These are phyloP conservation scores for Caenorhabditis becei DNA, from an alignment of 2,888 invertebrate genomes.

Conservation along the genomic window DNA sequence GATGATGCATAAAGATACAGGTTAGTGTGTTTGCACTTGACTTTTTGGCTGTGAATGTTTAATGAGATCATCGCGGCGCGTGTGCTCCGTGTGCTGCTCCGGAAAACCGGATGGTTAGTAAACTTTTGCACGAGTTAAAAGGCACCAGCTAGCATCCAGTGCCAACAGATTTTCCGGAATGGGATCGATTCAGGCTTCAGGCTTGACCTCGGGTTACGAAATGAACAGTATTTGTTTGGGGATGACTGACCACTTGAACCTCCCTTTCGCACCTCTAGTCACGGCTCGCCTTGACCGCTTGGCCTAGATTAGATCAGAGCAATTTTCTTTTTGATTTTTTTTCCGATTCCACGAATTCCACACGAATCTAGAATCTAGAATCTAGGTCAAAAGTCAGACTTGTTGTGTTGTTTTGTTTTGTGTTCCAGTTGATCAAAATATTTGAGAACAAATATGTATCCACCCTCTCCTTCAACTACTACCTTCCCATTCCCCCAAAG, in stretches of 20 bases:
- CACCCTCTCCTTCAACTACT: too few species aligned
- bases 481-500: too few species aligned
- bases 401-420: too few species aligned
- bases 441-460: too few species aligned
- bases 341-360: too few species aligned
- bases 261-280: constrained; percentile 50
- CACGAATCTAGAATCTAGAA: too few species aligned
- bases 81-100: constrained; percentile 19
- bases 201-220: not conserved
- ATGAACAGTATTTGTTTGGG: constrained; percentile 12
- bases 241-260: constrained; percentile 32
- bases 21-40: constrained; percentile 61
- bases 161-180: constrained; percentile 15
- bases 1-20: constrained; percentile 65
- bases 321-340: too few species aligned
- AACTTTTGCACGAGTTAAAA: constrained; percentile 56
- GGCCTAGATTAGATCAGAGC: too few species aligned
- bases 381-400: too few species aligned
- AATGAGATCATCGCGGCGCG: constrained; percentile 52
- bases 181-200: not conserved
- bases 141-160: constrained; percentile 21
- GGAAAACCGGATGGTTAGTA: constrained; percentile 49
- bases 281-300: too few species aligned
- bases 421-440: too few species aligned
- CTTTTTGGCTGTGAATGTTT: constrained; percentile 61